Conservation (phyloP, 1,140 invertebrate species). For the Formica exsecta region DNA sequence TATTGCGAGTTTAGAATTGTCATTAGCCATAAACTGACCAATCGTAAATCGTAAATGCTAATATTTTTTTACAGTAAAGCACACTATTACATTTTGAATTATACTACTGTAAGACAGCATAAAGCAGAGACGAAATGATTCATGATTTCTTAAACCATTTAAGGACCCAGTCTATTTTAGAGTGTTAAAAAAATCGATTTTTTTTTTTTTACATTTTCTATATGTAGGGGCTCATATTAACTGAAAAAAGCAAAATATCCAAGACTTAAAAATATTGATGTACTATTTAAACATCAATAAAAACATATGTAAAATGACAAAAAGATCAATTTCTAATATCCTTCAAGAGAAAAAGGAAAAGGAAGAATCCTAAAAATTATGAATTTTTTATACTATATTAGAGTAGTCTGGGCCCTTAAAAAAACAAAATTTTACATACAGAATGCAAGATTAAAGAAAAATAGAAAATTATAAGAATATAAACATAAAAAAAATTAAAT, state of each 20-base stretch:
- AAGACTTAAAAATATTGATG: no score
- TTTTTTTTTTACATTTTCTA: no score
- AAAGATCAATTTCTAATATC: no score
- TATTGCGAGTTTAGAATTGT: slow-evolving; percentile 72
- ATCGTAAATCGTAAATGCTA: background rate
- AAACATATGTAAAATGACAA: no score
- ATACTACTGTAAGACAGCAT: slow-evolving; percentile 27
- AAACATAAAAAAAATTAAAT: background rate
- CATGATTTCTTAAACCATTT: background rate
- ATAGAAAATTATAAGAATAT: background rate
- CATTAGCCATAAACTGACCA: slow-evolving; percentile 12
- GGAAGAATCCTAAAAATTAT: no score
- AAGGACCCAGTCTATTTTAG: background rate
- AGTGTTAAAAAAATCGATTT: no score
- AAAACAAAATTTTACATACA: background rate
- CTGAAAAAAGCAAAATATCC: no score
- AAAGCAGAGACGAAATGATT: background rate
- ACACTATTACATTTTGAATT: slow-evolving; percentile 14
- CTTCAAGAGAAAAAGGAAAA: no score
- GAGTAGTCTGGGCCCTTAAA: background rate
- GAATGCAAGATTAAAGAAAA: slow-evolving; percentile 1
- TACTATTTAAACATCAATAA: no score
- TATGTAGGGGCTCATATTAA: no score
- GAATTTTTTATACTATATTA: no score
- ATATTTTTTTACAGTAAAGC: slow-evolving; percentile 25